Conservation (phyloP, 1,140 invertebrate genomes). For the Sminthurides bifidus region DNA sequence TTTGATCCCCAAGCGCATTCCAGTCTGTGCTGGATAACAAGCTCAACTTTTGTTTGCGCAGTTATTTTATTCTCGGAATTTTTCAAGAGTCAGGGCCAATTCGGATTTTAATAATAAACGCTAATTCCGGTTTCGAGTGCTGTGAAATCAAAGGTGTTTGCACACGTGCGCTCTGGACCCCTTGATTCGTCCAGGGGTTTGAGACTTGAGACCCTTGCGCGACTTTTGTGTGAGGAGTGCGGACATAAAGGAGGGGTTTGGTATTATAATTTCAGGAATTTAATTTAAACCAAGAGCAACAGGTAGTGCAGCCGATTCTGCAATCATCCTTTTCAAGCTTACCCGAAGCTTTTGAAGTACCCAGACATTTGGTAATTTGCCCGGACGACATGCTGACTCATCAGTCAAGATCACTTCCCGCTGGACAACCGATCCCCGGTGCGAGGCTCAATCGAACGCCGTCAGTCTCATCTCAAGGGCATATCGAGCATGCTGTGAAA, state of each 20-base stretch:
- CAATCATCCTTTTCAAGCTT: constrained; percentile 22
- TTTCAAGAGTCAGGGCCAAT: too few relatives aligned
- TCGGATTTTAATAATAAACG: too few relatives aligned
- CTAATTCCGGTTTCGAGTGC: too few relatives aligned
- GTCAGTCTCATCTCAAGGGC: constrained; percentile 66
- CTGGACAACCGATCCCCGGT: constrained; percentile 34
- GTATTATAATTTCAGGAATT: constrained; percentile 44
- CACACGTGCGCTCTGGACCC: too few relatives aligned
- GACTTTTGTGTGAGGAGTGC: neutral
- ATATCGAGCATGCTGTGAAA: constrained; percentile 50
- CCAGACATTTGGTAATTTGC: neutral
- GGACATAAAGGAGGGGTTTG: too few relatives aligned
- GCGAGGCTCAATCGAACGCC: constrained; percentile 49
- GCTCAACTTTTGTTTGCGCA: too few relatives aligned
- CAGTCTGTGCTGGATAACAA: too few relatives aligned
- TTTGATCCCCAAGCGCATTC: too few relatives aligned
- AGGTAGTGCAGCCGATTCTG: constrained; percentile 45
- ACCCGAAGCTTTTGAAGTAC: constrained; percentile 16
- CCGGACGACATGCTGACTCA: constrained; percentile 36
- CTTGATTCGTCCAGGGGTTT: too few relatives aligned
- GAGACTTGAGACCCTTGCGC: too few relatives aligned
- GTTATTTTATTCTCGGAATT: too few relatives aligned
- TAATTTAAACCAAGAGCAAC: constrained; percentile 50
- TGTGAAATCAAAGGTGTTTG: too few relatives aligned
- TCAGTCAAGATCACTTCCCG: constrained; percentile 43